Percentiles rank a stretch among this genome's conserved stretches.
Evolutionary conservation across 2,888 invertebrate species (phyloP).

Genomic region (Eupithecia abbreviata): DNA sequence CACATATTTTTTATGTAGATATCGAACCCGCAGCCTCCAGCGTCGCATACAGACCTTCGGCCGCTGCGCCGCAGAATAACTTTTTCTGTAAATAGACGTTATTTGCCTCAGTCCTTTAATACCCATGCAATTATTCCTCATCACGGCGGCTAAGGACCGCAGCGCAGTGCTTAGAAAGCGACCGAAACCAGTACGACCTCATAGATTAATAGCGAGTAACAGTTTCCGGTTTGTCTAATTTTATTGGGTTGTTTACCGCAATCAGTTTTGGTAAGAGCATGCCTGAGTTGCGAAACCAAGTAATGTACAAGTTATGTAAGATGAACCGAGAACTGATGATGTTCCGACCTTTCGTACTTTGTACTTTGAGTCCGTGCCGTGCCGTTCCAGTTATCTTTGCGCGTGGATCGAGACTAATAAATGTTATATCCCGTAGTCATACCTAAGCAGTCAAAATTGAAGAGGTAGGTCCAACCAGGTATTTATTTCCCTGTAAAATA

Average conservation of each 20-base stretch:
- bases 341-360: slow-evolving; percentile 35
- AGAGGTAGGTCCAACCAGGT: not conserved
- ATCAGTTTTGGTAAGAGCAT: slow-evolving; percentile 70
- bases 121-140: not conserved
- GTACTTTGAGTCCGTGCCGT: not conserved
- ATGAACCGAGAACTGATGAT: slow-evolving; percentile 45
- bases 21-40: too few relatives aligned
- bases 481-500: too few relatives aligned
- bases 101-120: not conserved
- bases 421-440: not conserved
- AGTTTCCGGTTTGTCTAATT: slow-evolving; percentile 60
- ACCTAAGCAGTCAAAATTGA: not conserved
- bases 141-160: not conserved
- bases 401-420: not conserved
- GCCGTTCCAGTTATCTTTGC: not conserved
- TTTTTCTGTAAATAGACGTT: too few relatives aligned
- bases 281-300: slow-evolving; percentile 62
- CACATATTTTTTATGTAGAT: too few relatives aligned
- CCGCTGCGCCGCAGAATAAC: too few relatives aligned
- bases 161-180: slow-evolving; percentile 39
- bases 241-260: slow-evolving; percentile 66
- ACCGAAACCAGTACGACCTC: slow-evolving; percentile 42
- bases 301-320: slow-evolving; percentile 65
- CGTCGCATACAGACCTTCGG: too few relatives aligned
- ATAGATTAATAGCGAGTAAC: slow-evolving; percentile 48